Evolutionary conservation across 2,888 invertebrate genomes (phyloP).

Genomic region (Drosophila mayaguana): DNA sequence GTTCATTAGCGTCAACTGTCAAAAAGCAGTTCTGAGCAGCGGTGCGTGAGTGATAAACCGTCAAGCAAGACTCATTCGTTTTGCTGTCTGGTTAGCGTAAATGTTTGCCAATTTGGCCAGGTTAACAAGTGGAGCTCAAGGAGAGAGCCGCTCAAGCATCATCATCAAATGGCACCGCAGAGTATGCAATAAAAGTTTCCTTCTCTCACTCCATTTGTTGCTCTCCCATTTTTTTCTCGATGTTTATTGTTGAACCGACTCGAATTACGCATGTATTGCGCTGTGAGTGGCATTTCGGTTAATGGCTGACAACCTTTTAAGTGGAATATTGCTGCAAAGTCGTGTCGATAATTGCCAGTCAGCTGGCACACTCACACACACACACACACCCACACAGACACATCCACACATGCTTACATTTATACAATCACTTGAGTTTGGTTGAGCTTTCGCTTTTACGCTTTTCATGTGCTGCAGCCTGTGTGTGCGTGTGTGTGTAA

Average conservation of each 20-base stretch:
- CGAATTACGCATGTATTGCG: conserved; percentile 46
- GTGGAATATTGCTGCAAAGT: conserved; percentile 59
- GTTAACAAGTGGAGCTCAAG: conserved; percentile 42
- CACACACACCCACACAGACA: not conserved
- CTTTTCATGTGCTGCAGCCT: conserved; percentile 20
- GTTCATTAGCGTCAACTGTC: conserved; percentile 42
- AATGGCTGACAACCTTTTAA: conserved; percentile 61
- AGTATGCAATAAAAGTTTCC: conserved; percentile 53
- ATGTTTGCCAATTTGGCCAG: conserved; percentile 51
- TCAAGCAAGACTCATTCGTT: conserved; percentile 37
- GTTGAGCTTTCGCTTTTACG: conserved; percentile 27
- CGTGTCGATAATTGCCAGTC: conserved; percentile 59
- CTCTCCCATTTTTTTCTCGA: conserved; percentile 2
- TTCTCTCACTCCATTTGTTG: not conserved
- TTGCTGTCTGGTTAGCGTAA: conserved; percentile 40
- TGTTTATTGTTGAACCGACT: conserved; percentile 53
- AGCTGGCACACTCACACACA: conserved; percentile 23
- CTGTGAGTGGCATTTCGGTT: conserved; percentile 57
- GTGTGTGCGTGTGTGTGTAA: conserved; percentile 24
- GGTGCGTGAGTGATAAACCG: conserved; percentile 40
- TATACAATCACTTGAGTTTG: not conserved
- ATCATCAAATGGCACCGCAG: conserved; percentile 20
- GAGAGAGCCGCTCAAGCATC: conserved; percentile 14
- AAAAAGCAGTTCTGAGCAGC: conserved; percentile 35
- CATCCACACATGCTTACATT: not conserved